A percentile compares a stretch with the other conserved stretches of the same genome.
Conservation (phyloP, 2,888 invertebrate genomes). For the Omphaloscelis lunosa region DNA sequence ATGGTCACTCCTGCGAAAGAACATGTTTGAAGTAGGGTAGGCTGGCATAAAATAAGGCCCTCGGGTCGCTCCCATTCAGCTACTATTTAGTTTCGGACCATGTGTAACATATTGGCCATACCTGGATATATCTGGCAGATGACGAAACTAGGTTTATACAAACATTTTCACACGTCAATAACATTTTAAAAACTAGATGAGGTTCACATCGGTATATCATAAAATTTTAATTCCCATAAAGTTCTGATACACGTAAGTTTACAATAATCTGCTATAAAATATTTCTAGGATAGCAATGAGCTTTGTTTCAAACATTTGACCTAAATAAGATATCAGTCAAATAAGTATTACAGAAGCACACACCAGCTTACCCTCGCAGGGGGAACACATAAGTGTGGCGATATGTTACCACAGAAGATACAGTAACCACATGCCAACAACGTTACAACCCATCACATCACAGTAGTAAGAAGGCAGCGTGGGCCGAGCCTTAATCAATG, state of each 20-base stretch:
- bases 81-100: slow-evolving; percentile 65
- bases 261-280: not conserved
- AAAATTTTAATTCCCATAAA: not conserved
- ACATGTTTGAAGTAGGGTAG: slow-evolving; percentile 51
- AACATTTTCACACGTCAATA: not conserved
- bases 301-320: not conserved
- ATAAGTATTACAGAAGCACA: not conserved
- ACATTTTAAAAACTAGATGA: not conserved
- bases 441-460: slow-evolving; percentile 8
- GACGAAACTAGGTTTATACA: not conserved
- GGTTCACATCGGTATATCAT: not conserved
- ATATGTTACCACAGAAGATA: not conserved
- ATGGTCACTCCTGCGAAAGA: slow-evolving; percentile 61
- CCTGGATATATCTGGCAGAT: slow-evolving; percentile 45
- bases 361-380: not conserved
- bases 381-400: not conserved
- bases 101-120: slow-evolving; percentile 65
- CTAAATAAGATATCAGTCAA: not conserved
- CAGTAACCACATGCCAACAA: slow-evolving; percentile 1
- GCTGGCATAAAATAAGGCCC: slow-evolving; percentile 46
- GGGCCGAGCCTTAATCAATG: slow-evolving; percentile 52
- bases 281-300: not conserved
- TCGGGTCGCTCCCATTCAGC: slow-evolving; percentile 52
- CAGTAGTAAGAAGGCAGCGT: slow-evolving; percentile 11
- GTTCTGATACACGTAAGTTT: not conserved